Evolutionary conservation across 30 jellyfish, hydroid and myxozoan species (phyloP), one percentile per base, ranked within the genome.

Genomic region (Clytia hemisphaerica): DNA sequence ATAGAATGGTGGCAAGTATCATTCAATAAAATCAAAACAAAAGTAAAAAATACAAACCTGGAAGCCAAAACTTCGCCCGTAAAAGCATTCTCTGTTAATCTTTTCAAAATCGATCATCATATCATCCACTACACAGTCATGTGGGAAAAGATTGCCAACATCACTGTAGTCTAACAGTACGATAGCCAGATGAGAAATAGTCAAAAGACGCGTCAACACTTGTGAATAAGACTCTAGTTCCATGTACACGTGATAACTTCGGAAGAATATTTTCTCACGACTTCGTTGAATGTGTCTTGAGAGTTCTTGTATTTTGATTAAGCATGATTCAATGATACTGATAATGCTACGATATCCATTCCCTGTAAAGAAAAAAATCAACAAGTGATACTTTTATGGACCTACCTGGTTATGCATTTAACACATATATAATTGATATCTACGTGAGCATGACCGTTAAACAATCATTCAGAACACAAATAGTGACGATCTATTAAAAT

Each of bases 41-140:
- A n/a, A n/a, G n/a, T 34, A 16, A 24, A 67, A 42, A 14, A 36
- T 3, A 19, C 80, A 50, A 15, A 88, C 97, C 97, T 88, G 97
- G 57, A 88, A 88, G 15, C 93, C 97, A 79, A 88, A 88, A 60
- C 94, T 73, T 55, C 97, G 48, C 1, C 97, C 97, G 63, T 88
- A 88, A 59, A 88, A 88, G 58, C 97, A 77, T 65, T 88, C 97
- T 45, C 97, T 73, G 18, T 78, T 76, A 42, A 88, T 58, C 16
- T 85, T 71, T 37, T 88, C 97, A 79, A 88, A 88, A 63, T 88
- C 97, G 32, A 59, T 75, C 88, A 88, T 31, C 14, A 88, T 67
- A 26, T 69, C 84, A 4, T 73, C 93, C 47, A 31, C 66, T 37
- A 60, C 61, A 15, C 74, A 82, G 1, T 79, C 92, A 61, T 84